Evolutionary conservation across 2,888 invertebrate genomes (phyloP).

Genomic region (Hypselothyrea guttata): DNA sequence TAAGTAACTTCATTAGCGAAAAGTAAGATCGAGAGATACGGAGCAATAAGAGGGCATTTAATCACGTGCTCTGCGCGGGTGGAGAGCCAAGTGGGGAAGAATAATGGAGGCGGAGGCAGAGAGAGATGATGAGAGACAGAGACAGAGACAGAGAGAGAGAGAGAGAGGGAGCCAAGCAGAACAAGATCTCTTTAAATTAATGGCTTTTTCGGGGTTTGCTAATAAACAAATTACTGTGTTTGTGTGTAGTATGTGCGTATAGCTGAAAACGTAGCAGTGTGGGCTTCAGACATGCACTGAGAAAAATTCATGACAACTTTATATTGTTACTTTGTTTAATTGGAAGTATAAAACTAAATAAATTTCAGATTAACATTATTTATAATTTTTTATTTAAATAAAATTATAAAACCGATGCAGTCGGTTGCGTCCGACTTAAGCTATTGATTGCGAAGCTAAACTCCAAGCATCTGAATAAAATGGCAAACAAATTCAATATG

Average conservation of each 20-base stretch:
- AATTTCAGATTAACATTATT: no score
- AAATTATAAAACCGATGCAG: no score
- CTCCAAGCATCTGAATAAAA: no score
- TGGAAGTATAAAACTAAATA: not conserved
- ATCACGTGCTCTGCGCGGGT: conserved; percentile 15
- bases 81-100: not conserved
- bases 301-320: no score
- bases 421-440: no score
- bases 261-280: not conserved
- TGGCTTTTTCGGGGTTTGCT: conserved; percentile 19
- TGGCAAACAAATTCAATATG: no score
- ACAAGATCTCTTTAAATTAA: conserved; percentile 14
- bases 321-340: no score
- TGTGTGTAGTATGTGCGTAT: conserved; percentile 13
- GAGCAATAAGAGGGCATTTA: not conserved
- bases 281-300: no score
- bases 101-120: no score
- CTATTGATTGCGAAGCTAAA: no score
- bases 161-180: not conserved
- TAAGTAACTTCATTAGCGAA: conserved; percentile 45
- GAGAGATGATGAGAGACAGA: not conserved
- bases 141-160: not conserved
- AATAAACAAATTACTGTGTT: conserved; percentile 34
- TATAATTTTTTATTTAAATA: no score
- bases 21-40: conserved; percentile 3